Evolutionary conservation across 2,113 vertebrate genomes (phyloP).

Genomic region (Antigone vipio): DNA sequence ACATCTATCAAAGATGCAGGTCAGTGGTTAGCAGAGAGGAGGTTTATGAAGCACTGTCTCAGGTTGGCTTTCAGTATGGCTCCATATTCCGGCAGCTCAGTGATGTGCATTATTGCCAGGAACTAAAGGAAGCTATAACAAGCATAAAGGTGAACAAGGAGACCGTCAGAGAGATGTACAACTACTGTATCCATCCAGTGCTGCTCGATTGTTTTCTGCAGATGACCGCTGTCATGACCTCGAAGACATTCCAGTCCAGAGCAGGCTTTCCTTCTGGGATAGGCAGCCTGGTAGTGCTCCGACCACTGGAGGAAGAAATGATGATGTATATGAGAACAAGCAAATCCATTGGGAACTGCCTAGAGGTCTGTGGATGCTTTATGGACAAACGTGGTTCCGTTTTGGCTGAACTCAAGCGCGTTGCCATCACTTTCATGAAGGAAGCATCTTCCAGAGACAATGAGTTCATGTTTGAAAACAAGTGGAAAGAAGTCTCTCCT

Average conservation of each 20-base stretch:
- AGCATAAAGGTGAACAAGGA: slow-evolving; percentile 73
- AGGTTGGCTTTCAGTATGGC: slow-evolving; percentile 82
- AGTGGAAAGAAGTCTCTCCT: slow-evolving; percentile 41
- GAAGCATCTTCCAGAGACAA: slow-evolving; percentile 44
- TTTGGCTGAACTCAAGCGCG: slow-evolving; percentile 78
- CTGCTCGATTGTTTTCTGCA: slow-evolving; percentile 86
- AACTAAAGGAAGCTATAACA: slow-evolving; percentile 82
- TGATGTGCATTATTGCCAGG: slow-evolving; percentile 75
- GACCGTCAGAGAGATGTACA: slow-evolving; percentile 68
- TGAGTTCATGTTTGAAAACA: slow-evolving; percentile 81
- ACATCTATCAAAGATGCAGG: slow-evolving; percentile 75
- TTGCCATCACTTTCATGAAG: slow-evolving; percentile 75
- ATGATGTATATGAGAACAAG: slow-evolving; percentile 80
- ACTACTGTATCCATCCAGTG: slow-evolving; percentile 82
- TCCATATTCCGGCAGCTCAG: slow-evolving; percentile 75
- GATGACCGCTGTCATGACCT: slow-evolving; percentile 74
- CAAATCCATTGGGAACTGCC: slow-evolving; percentile 64
- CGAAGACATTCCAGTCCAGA: slow-evolving; percentile 10
- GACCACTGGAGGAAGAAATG: slow-evolving; percentile 79
- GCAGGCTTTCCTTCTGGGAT: slow-evolving; percentile 81
- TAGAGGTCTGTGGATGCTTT: slow-evolving; percentile 86
- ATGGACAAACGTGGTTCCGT: slow-evolving; percentile 73
- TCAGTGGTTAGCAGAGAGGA: slow-evolving; percentile 59
- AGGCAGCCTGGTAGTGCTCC: slow-evolving; percentile 73
- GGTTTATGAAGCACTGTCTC: slow-evolving; percentile 76